These are phyloP conservation scores for Hippocampus mohnikei DNA, from an alignment of 2,113 vertebrate genomes.

Conservation along the genomic window DNA sequence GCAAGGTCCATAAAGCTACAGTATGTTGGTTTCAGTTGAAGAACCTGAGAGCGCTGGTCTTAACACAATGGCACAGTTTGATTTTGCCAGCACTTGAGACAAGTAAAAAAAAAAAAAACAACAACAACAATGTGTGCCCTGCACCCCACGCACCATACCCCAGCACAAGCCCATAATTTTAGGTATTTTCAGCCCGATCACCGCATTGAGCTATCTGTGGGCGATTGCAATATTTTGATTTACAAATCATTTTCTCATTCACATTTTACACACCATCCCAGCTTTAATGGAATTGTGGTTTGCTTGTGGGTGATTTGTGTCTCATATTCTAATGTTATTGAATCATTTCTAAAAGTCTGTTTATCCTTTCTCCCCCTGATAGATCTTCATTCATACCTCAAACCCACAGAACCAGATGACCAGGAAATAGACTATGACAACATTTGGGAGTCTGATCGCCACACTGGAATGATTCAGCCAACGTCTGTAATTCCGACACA, in stretches of 20 bases:
- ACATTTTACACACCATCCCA: too few relatives aligned
- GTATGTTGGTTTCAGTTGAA: background rate
- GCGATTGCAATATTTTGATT: too few relatives aligned
- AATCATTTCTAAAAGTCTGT: constrained; percentile 37
- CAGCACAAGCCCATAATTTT: too few relatives aligned
- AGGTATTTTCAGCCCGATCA: too few relatives aligned
- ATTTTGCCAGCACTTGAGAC: background rate
- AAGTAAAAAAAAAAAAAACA: background rate
- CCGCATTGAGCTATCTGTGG: too few relatives aligned
- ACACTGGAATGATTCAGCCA: constrained; percentile 69
- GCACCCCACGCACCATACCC: too few relatives aligned
- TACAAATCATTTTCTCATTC: too few relatives aligned
- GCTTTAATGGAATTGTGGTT: too few relatives aligned
- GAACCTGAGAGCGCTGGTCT: background rate
- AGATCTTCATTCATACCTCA: constrained; percentile 71
- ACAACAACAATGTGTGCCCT: too few relatives aligned
- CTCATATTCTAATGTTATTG: background rate
- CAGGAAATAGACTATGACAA: constrained; percentile 81
- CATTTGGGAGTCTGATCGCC: constrained; percentile 74
- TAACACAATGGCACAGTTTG: background rate
- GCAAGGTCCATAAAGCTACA: background rate
- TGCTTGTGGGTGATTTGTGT: background rate
- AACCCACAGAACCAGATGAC: constrained; percentile 73
- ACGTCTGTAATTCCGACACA: constrained; percentile 70
- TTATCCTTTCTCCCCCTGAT: constrained; percentile 37